Percentiles rank a stretch among this genome's conserved stretches.
Evolutionary conservation across 2,797 vertebrate species (phyloP).

Genomic region (Cuniculus paca): DNA sequence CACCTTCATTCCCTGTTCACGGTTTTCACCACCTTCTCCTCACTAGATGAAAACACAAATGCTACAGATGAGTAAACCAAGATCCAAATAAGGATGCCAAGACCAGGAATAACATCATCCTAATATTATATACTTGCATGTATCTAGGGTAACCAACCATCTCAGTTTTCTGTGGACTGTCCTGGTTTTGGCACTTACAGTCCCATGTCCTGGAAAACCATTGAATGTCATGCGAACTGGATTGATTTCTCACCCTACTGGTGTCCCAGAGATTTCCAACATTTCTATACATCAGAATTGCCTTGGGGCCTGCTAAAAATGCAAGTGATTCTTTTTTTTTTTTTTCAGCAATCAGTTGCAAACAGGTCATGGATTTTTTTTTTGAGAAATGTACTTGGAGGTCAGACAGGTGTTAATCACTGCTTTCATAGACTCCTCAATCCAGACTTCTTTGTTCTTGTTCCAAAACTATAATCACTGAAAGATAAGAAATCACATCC

Average conservation of each 20-base stretch:
- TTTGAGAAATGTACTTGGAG: neutral
- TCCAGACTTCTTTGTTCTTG: constrained; percentile 40
- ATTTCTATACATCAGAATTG: neutral
- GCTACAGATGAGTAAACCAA: neutral
- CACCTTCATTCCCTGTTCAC: neutral
- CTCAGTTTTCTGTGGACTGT: neutral
- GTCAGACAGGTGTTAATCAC: neutral
- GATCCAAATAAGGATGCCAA: neutral
- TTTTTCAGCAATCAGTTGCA: neutral
- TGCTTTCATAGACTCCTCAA: constrained; percentile 32
- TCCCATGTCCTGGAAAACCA: neutral
- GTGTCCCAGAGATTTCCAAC: neutral
- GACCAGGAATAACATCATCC: neutral
- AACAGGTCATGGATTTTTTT: neutral
- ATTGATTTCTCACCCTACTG: neutral
- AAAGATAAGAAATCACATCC: constrained; percentile 51
- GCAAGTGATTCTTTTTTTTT: neutral
- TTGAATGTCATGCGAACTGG: neutral
- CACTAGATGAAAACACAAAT: neutral
- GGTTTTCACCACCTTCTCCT: neutral
- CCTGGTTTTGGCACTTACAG: constrained; percentile 7
- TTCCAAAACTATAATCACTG: constrained; percentile 51
- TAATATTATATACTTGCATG: neutral
- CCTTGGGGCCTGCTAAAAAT: neutral
- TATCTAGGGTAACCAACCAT: neutral